phyloP scores from a whole-genome alignment of 2,888 invertebrate genomes.

The Acrobeloides nanus region DNA sequence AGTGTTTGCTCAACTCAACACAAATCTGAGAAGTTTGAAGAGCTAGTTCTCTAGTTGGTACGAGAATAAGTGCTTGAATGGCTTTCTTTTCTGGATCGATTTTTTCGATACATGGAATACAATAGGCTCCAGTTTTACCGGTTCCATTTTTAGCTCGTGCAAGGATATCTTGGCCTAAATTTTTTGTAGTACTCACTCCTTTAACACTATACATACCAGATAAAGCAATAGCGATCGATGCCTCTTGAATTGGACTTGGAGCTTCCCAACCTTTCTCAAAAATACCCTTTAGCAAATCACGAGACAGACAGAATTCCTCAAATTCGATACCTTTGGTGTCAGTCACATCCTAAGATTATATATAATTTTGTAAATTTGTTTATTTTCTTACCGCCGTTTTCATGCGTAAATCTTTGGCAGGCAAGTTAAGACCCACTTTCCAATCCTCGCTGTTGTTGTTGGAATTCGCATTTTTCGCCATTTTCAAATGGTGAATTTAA shows the following conservation, averaged over 20 bases:
- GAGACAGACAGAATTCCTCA: slow-evolving; percentile 95
- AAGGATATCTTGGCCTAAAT: slow-evolving; percentile 68
- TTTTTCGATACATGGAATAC: slow-evolving; percentile 95
- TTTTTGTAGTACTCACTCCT: background rate
- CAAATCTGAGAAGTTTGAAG: slow-evolving; percentile 99
- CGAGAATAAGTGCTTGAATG: slow-evolving; percentile 90
- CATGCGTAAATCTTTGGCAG: slow-evolving; percentile 88
- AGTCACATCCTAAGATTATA: slow-evolving; percentile 78
- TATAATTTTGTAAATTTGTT: background rate
- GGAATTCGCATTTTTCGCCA: too few relatives aligned
- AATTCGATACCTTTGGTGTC: slow-evolving; percentile 98
- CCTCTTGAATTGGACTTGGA: slow-evolving; percentile 98
- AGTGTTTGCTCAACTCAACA: slow-evolving; percentile 93
- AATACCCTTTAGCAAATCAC: slow-evolving; percentile 96
- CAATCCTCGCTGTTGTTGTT: slow-evolving; percentile 61
- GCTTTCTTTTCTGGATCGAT: slow-evolving; percentile 69
- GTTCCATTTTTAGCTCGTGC: slow-evolving; percentile 99
- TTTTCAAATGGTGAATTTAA: too few relatives aligned
- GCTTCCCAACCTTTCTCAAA: slow-evolving; percentile 96
- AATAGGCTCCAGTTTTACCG: slow-evolving; percentile 98
- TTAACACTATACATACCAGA: slow-evolving; percentile 67
- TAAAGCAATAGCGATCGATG: slow-evolving; percentile 94
- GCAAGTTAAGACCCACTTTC: slow-evolving; percentile 91
- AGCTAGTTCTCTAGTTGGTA: slow-evolving; percentile 95
- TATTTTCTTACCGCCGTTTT: slow-evolving; percentile 80